Evolutionary conservation across 2,113 vertebrate genomes (phyloP).

Genomic region (Ptilorrhoa leucosticta): DNA sequence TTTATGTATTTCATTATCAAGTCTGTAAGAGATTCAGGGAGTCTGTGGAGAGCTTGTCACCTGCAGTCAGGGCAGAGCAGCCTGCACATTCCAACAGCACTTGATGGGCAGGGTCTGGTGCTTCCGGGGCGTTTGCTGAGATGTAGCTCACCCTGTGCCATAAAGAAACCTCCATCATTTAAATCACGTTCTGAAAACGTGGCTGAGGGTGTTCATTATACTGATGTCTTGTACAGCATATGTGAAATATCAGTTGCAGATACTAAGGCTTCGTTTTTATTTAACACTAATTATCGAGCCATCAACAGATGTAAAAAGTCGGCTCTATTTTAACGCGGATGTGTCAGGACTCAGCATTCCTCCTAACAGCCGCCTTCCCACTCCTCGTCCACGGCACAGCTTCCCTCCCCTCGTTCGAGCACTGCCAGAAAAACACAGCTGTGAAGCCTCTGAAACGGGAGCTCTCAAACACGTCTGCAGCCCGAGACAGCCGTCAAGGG

Average conservation of each 20-base stretch:
- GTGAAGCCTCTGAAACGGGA: background rate
- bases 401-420: background rate
- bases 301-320: constrained; percentile 15
- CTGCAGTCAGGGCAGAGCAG: background rate
- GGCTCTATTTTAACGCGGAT: background rate
- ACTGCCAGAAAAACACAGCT: background rate
- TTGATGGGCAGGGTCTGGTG: background rate
- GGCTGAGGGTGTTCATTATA: constrained; percentile 5
- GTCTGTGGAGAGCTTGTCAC: constrained; percentile 26
- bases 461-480: background rate
- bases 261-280: constrained; percentile 29
- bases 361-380: background rate
- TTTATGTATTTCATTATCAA: constrained; percentile 63
- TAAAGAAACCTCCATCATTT: constrained; percentile 22
- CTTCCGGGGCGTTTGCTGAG: background rate
- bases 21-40: constrained; percentile 30
- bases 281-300: constrained; percentile 57
- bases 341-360: background rate
- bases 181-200: background rate
- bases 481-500: background rate
- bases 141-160: background rate
- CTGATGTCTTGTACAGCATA: background rate
- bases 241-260: constrained; percentile 19
- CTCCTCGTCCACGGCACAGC: background rate
- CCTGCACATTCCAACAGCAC: background rate